Evolutionary conservation across 2,113 vertebrate species (phyloP).

Genomic region (Garra rufa): DNA sequence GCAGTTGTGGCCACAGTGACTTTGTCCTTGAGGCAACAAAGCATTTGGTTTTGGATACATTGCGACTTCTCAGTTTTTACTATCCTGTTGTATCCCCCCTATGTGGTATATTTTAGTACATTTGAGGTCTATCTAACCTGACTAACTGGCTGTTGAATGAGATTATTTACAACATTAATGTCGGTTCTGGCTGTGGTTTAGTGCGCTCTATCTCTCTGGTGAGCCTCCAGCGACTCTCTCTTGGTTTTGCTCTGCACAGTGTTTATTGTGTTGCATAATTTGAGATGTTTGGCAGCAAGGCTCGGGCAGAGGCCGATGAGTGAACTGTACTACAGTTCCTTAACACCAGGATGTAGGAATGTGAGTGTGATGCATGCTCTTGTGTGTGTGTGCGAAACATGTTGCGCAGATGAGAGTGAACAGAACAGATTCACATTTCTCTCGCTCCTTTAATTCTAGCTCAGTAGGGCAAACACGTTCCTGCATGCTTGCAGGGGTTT

Average conservation of each 20-base stretch:
- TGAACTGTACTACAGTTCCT: conserved; percentile 22
- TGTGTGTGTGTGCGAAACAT: not conserved
- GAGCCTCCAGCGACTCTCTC: not conserved
- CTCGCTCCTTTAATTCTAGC: not conserved
- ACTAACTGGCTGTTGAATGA: conserved; percentile 1
- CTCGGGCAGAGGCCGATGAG: conserved; percentile 18
- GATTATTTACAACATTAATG: conserved; percentile 18
- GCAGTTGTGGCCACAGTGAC: not conserved
- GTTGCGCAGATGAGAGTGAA: conserved; percentile 13
- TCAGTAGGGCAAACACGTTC: conserved; percentile 38
- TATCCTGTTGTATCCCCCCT: not conserved
- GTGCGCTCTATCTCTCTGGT: conserved; percentile 9
- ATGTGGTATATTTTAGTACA: conserved; percentile 4
- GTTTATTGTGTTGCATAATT: conserved; percentile 63
- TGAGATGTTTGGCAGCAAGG: conserved; percentile 36
- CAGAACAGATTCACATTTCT: not conserved
- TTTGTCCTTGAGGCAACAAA: not conserved
- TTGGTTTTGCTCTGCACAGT: conserved; percentile 16
- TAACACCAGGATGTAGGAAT: not conserved
- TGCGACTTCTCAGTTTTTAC: not conserved
- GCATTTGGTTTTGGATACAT: not conserved
- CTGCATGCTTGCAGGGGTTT: conserved; percentile 33
- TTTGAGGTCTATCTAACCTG: conserved; percentile 12
- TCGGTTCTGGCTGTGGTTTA: conserved; percentile 4
- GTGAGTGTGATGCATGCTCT: not conserved